A percentile compares a stretch with the other conserved stretches of the same genome.
Conservation (phyloP, 1,140 invertebrate species). For the Dendrolimus kikuchii region DNA sequence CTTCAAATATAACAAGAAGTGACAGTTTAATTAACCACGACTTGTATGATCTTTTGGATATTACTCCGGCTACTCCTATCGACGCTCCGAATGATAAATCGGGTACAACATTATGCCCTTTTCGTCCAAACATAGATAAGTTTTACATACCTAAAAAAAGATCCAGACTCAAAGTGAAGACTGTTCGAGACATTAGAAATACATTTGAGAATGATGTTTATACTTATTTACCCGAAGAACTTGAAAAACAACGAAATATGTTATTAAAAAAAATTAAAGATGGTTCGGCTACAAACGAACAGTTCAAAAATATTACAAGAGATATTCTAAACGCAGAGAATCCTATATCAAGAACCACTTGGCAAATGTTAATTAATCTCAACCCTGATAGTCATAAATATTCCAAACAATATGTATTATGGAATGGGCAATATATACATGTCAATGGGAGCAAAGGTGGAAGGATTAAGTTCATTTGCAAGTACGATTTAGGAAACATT, state of each 20-base stretch:
- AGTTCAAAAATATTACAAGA: slow-evolving; percentile 39
- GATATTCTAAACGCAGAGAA: slow-evolving; percentile 34
- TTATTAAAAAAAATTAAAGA: slow-evolving; percentile 50
- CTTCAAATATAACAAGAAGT: slow-evolving; percentile 35
- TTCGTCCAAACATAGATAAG: slow-evolving; percentile 43
- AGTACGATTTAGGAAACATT: slow-evolving; percentile 32
- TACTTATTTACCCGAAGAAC: slow-evolving; percentile 31
- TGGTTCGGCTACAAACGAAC: slow-evolving; percentile 37
- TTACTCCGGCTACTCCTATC: slow-evolving; percentile 33
- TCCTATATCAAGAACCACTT: slow-evolving; percentile 42
- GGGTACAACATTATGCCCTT: slow-evolving; percentile 27
- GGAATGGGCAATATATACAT: slow-evolving; percentile 46
- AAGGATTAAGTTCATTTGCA: slow-evolving; percentile 40
- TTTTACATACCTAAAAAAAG: slow-evolving; percentile 50
- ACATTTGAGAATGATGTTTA: slow-evolving; percentile 43
- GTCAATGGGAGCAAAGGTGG: slow-evolving; percentile 57
- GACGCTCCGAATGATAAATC: slow-evolving; percentile 4
- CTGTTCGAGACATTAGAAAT: slow-evolving; percentile 47
- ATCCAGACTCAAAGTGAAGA: slow-evolving; percentile 46
- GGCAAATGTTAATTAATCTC: slow-evolving; percentile 60
- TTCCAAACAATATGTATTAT: slow-evolving; percentile 46
- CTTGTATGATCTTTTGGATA: slow-evolving; percentile 39
- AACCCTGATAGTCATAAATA: slow-evolving; percentile 39
- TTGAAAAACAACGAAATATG: slow-evolving; percentile 46
- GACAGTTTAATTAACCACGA: slow-evolving; percentile 30